Evolutionary conservation across 2,888 invertebrate genomes (phyloP).

Genomic region (Lucinisca nassula): DNA sequence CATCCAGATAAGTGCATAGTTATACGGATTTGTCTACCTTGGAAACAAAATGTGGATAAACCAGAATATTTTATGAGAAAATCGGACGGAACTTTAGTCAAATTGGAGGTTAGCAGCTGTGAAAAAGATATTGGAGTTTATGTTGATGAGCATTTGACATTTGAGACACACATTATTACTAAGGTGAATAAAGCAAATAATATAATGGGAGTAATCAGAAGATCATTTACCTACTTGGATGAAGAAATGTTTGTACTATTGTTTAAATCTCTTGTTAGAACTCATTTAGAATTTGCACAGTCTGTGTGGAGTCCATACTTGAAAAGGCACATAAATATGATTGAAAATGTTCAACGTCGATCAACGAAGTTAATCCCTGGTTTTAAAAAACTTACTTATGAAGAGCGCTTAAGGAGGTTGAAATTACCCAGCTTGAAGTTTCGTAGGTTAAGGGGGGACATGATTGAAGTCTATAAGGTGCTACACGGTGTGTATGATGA

Average conservation of each 20-base stretch:
- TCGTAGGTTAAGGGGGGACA: slow-evolving; percentile 33
- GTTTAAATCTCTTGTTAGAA: slow-evolving; percentile 16
- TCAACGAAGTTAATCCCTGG: slow-evolving; percentile 25
- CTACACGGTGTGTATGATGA: slow-evolving; percentile 1
- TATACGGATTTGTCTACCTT: not conserved
- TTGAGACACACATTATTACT: not conserved
- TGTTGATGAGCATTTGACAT: not conserved
- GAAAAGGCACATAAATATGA: slow-evolving; percentile 6
- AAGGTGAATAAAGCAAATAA: slow-evolving; percentile 23
- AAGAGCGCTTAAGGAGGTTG: slow-evolving; percentile 26
- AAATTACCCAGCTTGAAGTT: slow-evolving; percentile 28
- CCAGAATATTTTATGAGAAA: no score
- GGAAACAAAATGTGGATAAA: not conserved
- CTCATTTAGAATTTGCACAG: slow-evolving; percentile 18
- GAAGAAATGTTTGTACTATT: slow-evolving; percentile 6
- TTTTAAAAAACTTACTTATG: slow-evolving; percentile 24
- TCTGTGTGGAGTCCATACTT: not conserved
- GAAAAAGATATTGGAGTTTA: no score
- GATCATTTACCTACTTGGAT: slow-evolving; percentile 30
- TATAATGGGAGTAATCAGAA: slow-evolving; percentile 21
- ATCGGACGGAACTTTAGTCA: not conserved
- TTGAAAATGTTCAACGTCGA: slow-evolving; percentile 45
- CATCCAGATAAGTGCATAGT: not conserved
- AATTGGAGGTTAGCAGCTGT: slow-evolving; percentile 5
- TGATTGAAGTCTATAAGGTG: slow-evolving; percentile 30